Percentiles rank a stretch among this genome's conserved stretches.
phyloP scores from a whole-genome alignment of 2,113 vertebrate species.

The Entomyzon cyanotis region DNA sequence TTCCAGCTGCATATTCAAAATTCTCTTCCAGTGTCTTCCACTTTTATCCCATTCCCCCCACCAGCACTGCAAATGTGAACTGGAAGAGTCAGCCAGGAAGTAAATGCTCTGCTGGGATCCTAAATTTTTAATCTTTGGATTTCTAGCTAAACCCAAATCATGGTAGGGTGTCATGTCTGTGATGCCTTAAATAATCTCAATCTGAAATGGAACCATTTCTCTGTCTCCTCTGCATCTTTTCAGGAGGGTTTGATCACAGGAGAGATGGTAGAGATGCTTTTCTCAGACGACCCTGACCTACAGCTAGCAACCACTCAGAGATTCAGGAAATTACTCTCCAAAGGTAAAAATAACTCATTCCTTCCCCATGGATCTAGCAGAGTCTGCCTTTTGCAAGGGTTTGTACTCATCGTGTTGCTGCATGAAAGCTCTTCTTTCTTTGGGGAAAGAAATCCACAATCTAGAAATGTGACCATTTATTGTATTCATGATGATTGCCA shows the following conservation, averaged over 20 bases:
- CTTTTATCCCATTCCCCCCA: background rate
- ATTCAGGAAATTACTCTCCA: conserved; percentile 96
- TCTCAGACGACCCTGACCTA: conserved; percentile 94
- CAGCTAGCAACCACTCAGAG: conserved; percentile 94
- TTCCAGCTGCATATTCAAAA: background rate
- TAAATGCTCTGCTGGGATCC: background rate
- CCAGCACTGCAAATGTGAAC: background rate
- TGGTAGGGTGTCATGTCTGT: fast-evolving
- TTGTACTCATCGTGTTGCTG: background rate
- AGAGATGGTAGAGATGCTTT: conserved; percentile 98
- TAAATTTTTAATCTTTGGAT: background rate
- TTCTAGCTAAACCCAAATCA: background rate
- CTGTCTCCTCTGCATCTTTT: background rate
- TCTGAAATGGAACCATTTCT: background rate
- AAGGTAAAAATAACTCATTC: conserved; percentile 78
- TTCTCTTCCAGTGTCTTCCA: too few relatives aligned
- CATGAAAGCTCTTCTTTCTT: background rate
- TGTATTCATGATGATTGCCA: background rate
- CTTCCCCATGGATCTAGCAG: fast-evolving
- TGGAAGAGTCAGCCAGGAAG: background rate
- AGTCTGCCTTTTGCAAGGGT: background rate
- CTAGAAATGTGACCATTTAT: background rate
- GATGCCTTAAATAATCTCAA: background rate
- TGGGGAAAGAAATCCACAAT: background rate
- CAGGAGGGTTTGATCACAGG: conserved; percentile 94